Evolutionary conservation across 2,888 invertebrate genomes (phyloP), one percentile per base, ranked within the genome.

Genomic region (Leptopilina drosophilae): DNA sequence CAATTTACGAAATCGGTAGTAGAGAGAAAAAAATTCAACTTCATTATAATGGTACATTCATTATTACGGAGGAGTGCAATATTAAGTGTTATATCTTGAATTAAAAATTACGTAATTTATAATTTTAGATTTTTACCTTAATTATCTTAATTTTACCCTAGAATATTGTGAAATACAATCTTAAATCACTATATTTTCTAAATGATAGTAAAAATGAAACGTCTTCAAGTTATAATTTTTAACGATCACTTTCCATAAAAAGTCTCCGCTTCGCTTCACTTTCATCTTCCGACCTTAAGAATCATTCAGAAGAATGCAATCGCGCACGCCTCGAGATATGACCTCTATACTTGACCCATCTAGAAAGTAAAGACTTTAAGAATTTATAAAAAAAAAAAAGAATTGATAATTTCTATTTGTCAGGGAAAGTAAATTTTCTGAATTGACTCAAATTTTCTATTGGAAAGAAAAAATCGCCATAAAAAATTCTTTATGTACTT

Each of bases 221-320:
- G 49, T 8, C 53, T 14, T 49, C 5, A 46, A 69, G 53, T 20
- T 53, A 69, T 69, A 69, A 69, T 56, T 56, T 73, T 73, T 56
- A 73, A 73, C 73, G 73, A 73, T 73, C 73, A 56, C 53, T 73
- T 73, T 73, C 56, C 33, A 56, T 73, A 56, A 56, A 73, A 64
- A 64, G 26, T 33, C 73, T 56, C n/a, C 73, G 73, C 56, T 53
- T 73, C 73, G 33, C 33, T 33, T 56, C 56, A 73, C 73, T 73
- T 73, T 73, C 73, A 73, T 73, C 73, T 73, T 33, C 56, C 14
- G 56, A 56, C 53, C 56, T 73, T 73, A 73, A 33, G 33, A 56
- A 15, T 56, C 73, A 73, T 73, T 56, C 73, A 59, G 33, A 73
- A 73, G 56, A 73, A 73, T 73, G 73, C 26, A 73, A 56, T 73